These are phyloP conservation scores for Phenganax marumi DNA, from an alignment of 92 coral and sea anemone genomes.

Conservation along the genomic window DNA sequence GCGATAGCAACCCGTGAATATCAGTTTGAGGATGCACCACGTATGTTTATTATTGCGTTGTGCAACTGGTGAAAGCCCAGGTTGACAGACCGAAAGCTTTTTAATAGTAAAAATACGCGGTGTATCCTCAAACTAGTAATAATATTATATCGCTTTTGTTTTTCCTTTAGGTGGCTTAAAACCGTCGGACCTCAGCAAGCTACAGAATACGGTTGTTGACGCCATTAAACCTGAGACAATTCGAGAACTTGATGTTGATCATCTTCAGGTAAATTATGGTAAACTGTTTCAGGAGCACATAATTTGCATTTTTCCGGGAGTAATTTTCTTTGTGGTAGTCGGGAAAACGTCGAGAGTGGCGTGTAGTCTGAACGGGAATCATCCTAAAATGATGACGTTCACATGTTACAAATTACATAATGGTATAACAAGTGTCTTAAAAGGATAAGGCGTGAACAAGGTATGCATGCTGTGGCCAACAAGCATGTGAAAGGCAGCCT, in stretches of 20 bases:
- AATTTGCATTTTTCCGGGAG: neutral
- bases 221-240: conserved; percentile 80
- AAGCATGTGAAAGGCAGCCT: too few relatives aligned
- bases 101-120: neutral
- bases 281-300: neutral
- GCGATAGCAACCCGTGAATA: too few relatives aligned
- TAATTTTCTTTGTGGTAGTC: neutral
- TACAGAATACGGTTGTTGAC: conserved; percentile 67
- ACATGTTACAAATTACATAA: too few relatives aligned
- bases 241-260: conserved; percentile 61
- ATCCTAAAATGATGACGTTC: too few relatives aligned
- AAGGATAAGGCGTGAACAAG: too few relatives aligned
- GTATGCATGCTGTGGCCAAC: too few relatives aligned
- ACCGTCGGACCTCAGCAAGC: conserved; percentile 67
- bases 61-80: neutral
- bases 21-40: too few relatives aligned
- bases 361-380: too few relatives aligned
- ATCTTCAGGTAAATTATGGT: conserved; percentile 59
- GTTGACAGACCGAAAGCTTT: neutral
- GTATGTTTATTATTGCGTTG: too few relatives aligned
- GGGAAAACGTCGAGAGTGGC: neutral
- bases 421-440: too few relatives aligned
- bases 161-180: conserved; percentile 64
- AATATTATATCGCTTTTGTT: neutral
- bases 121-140: too few relatives aligned